Percentiles rank a stretch among this genome's conserved stretches.
These are phyloP conservation scores for Bujurquina vittata DNA, from an alignment of 2,113 vertebrate genomes.

Conservation along the genomic window DNA sequence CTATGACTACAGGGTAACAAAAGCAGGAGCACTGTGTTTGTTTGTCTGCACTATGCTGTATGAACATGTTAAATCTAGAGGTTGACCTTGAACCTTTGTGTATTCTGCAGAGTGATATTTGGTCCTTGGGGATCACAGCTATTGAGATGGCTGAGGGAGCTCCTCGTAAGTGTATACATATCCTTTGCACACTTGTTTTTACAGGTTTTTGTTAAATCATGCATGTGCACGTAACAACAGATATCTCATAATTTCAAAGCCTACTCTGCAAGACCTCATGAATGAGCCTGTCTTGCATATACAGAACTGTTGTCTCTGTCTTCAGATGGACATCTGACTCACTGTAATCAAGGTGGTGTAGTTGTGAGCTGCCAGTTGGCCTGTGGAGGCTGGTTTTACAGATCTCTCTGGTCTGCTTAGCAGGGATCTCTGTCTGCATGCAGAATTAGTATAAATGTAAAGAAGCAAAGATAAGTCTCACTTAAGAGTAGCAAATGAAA, in stretches of 20 bases:
- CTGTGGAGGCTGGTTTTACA: slow-evolving; percentile 62
- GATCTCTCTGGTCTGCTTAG: slow-evolving; percentile 37
- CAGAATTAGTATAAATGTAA: slow-evolving; percentile 27
- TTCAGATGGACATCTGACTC: slow-evolving; percentile 73
- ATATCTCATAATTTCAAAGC: slow-evolving; percentile 8
- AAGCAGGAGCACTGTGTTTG: not conserved
- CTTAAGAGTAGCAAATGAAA: not conserved
- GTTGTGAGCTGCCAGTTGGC: slow-evolving; percentile 68
- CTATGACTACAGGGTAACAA: slow-evolving; percentile 90
- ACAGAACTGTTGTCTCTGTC: slow-evolving; percentile 46
- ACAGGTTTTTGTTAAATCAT: not conserved
- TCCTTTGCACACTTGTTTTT: not conserved
- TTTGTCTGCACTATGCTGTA: not conserved
- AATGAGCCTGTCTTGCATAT: slow-evolving; percentile 60
- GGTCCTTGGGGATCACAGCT: slow-evolving; percentile 94
- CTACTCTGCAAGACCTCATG: slow-evolving; percentile 41
- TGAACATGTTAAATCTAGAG: not conserved
- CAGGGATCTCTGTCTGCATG: slow-evolving; percentile 32
- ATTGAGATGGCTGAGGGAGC: slow-evolving; percentile 96
- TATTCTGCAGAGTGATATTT: slow-evolving; percentile 88
- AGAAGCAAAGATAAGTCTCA: slow-evolving; percentile 18
- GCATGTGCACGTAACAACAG: not conserved
- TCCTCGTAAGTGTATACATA: slow-evolving; percentile 84
- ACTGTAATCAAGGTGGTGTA: slow-evolving; percentile 69
- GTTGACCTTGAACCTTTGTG: slow-evolving; percentile 4